These are phyloP conservation scores for Copidosoma aretas DNA, from an alignment of 2,888 invertebrate species.

Conservation along the genomic window DNA sequence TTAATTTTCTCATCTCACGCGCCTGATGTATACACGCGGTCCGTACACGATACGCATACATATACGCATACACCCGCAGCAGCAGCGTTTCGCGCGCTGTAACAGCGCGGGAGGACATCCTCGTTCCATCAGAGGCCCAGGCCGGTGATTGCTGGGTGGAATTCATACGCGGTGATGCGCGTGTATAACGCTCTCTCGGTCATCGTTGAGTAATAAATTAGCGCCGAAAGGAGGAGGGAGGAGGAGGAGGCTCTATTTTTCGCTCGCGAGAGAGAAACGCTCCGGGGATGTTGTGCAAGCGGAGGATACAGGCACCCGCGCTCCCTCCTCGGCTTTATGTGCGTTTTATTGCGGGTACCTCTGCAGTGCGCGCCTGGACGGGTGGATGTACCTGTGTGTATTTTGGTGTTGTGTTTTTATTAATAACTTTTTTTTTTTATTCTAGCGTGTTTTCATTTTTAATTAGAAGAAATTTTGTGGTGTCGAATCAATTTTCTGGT, in stretches of 20 bases:
- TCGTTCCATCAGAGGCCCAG: constrained; percentile 55
- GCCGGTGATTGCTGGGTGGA: constrained; percentile 48
- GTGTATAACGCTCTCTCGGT: constrained; percentile 42
- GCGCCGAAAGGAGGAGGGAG: constrained; percentile 52
- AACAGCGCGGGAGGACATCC: constrained; percentile 57
- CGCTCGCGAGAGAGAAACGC: neutral
- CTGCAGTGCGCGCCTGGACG: too few relatives aligned
- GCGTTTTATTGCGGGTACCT: too few relatives aligned
- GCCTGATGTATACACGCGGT: too few relatives aligned
- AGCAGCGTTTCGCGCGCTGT: constrained; percentile 1
- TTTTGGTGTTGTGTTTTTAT: too few relatives aligned
- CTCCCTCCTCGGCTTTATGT: neutral
- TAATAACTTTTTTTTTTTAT: too few relatives aligned
- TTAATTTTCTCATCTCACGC: constrained; percentile 10
- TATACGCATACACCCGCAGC: neutral
- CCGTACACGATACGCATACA: too few relatives aligned
- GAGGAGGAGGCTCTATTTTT: constrained; percentile 44
- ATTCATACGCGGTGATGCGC: constrained; percentile 33
- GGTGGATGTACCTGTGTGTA: too few relatives aligned
- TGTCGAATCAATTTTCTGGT: too few relatives aligned
- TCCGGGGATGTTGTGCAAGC: neutral
- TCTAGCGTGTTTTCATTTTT: too few relatives aligned
- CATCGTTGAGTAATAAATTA: constrained; percentile 61
- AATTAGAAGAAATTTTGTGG: too few relatives aligned
- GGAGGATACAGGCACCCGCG: neutral